Evolutionary conservation across 1,140 invertebrate genomes (phyloP).

Genomic region (Tetramorium simillimum): DNA sequence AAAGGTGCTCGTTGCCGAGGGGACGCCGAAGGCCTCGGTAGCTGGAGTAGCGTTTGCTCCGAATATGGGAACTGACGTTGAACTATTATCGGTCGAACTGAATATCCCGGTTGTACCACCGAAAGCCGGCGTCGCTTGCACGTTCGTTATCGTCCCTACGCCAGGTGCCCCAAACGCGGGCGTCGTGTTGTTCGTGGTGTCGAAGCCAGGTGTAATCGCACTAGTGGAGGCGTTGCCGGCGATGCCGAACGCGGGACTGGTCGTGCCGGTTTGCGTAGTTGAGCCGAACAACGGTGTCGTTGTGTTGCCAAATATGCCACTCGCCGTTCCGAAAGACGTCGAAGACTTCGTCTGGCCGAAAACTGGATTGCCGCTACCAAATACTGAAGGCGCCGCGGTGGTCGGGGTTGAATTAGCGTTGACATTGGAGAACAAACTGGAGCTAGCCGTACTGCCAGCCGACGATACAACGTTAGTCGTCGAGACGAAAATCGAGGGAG

Average conservation of each 20-base stretch:
- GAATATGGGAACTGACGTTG: constrained; percentile 46
- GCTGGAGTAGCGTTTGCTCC: constrained; percentile 38
- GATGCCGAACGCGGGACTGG: constrained; percentile 45
- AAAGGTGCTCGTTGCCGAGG: constrained; percentile 41
- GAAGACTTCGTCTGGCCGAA: constrained; percentile 16
- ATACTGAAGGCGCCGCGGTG: constrained; percentile 5
- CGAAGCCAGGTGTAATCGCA: constrained; percentile 49
- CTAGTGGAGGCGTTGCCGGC: constrained; percentile 17
- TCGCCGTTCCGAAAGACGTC: constrained; percentile 12
- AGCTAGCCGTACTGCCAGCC: not conserved
- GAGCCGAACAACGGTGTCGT: constrained; percentile 40
- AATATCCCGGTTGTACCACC: not conserved
- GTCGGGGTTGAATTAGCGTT: constrained; percentile 15
- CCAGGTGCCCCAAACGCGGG: constrained; percentile 56
- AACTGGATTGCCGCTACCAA: not conserved
- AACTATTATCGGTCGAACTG: constrained; percentile 2
- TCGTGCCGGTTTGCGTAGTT: constrained; percentile 27
- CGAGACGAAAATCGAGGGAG: constrained; percentile 42
- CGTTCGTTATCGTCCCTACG: not conserved
- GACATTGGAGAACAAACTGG: constrained; percentile 35
- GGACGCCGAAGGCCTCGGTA: constrained; percentile 37
- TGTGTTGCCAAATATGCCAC: constrained; percentile 21
- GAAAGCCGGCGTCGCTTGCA: constrained; percentile 14
- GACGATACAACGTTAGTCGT: not conserved
- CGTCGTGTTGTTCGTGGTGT: not conserved